A percentile compares a stretch with the other conserved stretches of the same genome.
Conservation (phyloP, 2,797 vertebrate species). For the Megaceryle alcyon region DNA sequence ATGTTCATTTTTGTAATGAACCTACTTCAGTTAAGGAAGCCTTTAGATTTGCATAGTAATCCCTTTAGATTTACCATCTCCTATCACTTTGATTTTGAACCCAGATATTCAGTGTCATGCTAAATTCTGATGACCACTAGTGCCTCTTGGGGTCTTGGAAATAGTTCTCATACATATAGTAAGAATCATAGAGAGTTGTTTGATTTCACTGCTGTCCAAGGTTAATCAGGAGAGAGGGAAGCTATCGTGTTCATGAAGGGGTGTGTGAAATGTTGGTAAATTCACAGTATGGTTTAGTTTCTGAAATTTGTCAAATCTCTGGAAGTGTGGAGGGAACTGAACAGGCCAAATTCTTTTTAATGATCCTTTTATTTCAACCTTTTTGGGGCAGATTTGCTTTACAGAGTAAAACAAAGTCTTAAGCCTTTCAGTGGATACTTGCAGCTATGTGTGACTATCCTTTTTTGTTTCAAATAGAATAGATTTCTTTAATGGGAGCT, state of each 20-base stretch:
- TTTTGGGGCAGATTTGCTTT: neutral
- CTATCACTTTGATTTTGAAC: neutral
- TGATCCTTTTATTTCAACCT: neutral
- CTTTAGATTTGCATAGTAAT: neutral
- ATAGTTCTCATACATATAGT: neutral
- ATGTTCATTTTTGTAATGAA: neutral
- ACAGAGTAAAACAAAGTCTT: neutral
- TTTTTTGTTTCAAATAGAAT: neutral
- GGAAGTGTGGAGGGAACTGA: neutral
- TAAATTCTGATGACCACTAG: slow-evolving; percentile 1
- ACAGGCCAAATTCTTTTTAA: neutral
- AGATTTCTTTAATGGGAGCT: neutral
- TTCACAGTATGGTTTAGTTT: neutral
- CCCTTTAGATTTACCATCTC: neutral
- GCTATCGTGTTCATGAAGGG: neutral
- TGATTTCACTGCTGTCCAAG: neutral
- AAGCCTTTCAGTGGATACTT: neutral
- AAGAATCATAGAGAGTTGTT: neutral
- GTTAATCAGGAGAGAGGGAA: neutral
- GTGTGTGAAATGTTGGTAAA: neutral
- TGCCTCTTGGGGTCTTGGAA: slow-evolving; percentile 25
- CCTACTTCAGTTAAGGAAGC: neutral
- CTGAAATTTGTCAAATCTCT: neutral
- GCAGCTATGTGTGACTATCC: neutral
- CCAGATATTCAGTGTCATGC: neutral